Evolutionary conservation across 2,113 vertebrate species (phyloP).

Genomic region (Elanoides forficatus): DNA sequence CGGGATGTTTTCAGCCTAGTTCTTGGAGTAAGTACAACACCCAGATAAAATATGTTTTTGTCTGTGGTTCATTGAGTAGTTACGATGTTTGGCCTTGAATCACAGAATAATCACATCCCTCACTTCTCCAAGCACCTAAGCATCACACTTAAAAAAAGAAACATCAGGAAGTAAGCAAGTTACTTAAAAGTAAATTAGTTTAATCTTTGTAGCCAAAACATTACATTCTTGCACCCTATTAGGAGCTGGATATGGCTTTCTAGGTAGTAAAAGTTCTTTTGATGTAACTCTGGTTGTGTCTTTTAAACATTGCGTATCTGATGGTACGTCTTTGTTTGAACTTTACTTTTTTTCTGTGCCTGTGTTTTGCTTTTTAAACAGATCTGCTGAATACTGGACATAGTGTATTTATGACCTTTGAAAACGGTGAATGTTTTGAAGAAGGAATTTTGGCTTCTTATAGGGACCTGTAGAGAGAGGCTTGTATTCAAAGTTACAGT

Average conservation of each 20-base stretch:
- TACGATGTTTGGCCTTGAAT: neutral
- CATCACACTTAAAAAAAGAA: conserved; percentile 53
- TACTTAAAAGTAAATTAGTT: conserved; percentile 69
- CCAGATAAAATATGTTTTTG: conserved; percentile 40
- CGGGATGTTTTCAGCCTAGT: neutral
- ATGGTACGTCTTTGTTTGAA: conserved; percentile 13
- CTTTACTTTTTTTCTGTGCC: neutral
- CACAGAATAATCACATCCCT: neutral
- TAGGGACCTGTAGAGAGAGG: conserved; percentile 44
- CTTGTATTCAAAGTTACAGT: conserved; percentile 58
- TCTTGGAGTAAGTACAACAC: conserved; percentile 20
- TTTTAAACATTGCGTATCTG: neutral
- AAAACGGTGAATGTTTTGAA: conserved; percentile 4
- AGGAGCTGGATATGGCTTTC: conserved; percentile 44
- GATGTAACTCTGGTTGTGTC: conserved; percentile 16
- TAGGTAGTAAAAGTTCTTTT: conserved; percentile 59
- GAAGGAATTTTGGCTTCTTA: conserved; percentile 12
- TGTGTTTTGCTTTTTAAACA: neutral
- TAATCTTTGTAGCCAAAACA: conserved; percentile 69
- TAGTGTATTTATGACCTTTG: neutral
- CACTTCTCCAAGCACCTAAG: conserved; percentile 36
- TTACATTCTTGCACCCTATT: conserved; percentile 56
- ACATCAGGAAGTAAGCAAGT: conserved; percentile 62
- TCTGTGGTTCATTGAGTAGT: conserved; percentile 5
- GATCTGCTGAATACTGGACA: conserved; percentile 6